A percentile compares a stretch with the other conserved stretches of the same genome.
Evolutionary conservation across 1,140 invertebrate genomes (phyloP).

Genomic region (Sycobia sp.): DNA sequence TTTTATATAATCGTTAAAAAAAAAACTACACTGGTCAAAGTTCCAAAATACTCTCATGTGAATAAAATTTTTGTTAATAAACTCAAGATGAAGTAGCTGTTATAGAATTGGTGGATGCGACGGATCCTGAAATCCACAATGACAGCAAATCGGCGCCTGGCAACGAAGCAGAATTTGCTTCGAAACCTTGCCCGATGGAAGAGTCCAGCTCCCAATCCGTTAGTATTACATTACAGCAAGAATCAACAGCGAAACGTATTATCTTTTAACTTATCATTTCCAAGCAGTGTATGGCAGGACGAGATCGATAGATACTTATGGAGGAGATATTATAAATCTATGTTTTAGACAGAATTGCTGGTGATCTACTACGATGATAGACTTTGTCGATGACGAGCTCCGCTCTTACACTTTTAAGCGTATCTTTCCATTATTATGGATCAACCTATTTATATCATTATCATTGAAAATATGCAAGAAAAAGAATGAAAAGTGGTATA

Average conservation of each 20-base stretch:
- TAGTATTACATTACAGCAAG: slow-evolving; percentile 49
- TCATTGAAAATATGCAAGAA: too few relatives aligned
- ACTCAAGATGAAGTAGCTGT: slow-evolving; percentile 53
- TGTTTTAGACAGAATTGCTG: background rate
- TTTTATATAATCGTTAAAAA: background rate
- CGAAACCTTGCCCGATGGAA: slow-evolving; percentile 51
- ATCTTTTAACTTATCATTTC: slow-evolving; percentile 29
- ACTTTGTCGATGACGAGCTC: too few relatives aligned
- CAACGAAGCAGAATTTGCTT: slow-evolving; percentile 50
- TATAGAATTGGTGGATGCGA: slow-evolving; percentile 57
- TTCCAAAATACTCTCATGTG: background rate
- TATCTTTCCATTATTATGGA: too few relatives aligned
- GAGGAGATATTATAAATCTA: background rate
- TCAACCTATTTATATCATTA: too few relatives aligned
- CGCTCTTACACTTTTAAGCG: too few relatives aligned
- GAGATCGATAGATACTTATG: slow-evolving; percentile 14
- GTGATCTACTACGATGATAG: too few relatives aligned
- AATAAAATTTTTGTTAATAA: slow-evolving; percentile 50
- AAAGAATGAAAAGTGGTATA: too few relatives aligned
- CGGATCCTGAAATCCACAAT: slow-evolving; percentile 53
- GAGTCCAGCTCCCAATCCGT: slow-evolving; percentile 53
- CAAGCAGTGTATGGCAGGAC: slow-evolving; percentile 35
- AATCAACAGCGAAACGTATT: background rate
- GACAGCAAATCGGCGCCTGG: slow-evolving; percentile 40
- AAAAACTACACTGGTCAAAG: background rate